Evolutionary conservation across 1,140 invertebrate genomes (phyloP).

Genomic region (Phymorhynchus buccinoides): DNA sequence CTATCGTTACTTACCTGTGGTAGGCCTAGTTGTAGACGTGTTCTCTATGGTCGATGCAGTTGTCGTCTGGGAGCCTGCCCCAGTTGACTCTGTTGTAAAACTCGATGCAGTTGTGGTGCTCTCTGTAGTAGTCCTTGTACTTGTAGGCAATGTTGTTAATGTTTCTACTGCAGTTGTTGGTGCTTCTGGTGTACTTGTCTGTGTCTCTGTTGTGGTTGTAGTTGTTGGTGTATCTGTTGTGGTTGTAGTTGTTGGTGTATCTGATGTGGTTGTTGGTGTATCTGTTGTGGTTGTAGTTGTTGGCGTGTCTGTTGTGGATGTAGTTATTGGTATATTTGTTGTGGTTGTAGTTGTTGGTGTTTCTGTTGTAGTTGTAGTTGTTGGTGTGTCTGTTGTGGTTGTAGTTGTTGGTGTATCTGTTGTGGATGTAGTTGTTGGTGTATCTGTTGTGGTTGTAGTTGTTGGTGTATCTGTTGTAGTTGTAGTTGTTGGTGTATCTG

Average conservation of each 20-base stretch:
- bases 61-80: no score
- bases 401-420: no score
- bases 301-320: neutral
- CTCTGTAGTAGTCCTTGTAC: neutral
- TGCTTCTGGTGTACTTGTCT: neutral
- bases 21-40: no score
- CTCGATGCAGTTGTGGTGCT: no score
- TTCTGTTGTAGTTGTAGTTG: no score
- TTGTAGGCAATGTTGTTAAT: neutral
- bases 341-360: no score
- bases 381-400: no score
- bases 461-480: neutral
- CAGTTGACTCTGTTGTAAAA: no score
- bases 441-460: neutral
- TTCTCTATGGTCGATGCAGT: no score
- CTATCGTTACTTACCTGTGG: no score
- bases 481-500: no score
- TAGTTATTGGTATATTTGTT: neutral
- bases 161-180: neutral
- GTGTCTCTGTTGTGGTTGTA: slow-evolving; percentile 1
- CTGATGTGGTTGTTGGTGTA: neutral
- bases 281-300: neutral
- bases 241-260: neutral
- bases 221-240: neutral
- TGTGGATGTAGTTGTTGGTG: no score